Base-by-base conservation (phyloP, 2,797 vertebrate genomes). In the Parauchenoglanis ngamensis region DNA sequence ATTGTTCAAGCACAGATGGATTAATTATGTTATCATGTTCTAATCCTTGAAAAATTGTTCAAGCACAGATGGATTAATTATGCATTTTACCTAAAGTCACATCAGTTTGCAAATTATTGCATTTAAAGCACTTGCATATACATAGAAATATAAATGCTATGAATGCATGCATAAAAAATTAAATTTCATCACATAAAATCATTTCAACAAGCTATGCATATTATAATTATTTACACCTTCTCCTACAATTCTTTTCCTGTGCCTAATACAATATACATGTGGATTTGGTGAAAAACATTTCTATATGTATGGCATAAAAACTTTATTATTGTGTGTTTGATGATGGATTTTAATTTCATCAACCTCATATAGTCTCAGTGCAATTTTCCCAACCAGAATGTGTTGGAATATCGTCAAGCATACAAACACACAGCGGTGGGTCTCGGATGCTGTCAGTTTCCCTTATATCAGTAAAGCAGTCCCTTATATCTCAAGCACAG, bases 381-480 rank as follows among this genome's bases (percentile, higher is more conserved):
- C 44, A 46, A 82, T 84, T 84, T 67, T 67, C 56, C 19, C 59
- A 72, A 72, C n/a, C 59, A 49, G 68, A 44, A 65, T 46, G 46
- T 61, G 8, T 35, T 46, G 61, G 54, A 87, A 80, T 83, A 83
- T 84, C 52, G 67, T 89, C 90, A 86, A 90, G 89, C 86, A 89
- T 82, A 90, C 83, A 83, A 54, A 84, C 76, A 89, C 77, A 77
- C 84, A 78, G 79, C 57, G 76, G 56, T 87, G 86, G 83, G 44
- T 85, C 85, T 91, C 85, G 61, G 67, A 88, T 84, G 83, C 77
- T 91, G 91, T 89, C 91, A 88, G 85, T 89, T 91, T 89, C 70
- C 88, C 91, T 92, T 88, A 88, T 59, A 23, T 90, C 87, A 92
- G 93, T 91, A 92, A 94, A 92, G 86, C 84, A 88, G 79, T n/a